Evolutionary conservation across 2,888 invertebrate genomes (phyloP).

Genomic region (Drosophila melanosoma): DNA sequence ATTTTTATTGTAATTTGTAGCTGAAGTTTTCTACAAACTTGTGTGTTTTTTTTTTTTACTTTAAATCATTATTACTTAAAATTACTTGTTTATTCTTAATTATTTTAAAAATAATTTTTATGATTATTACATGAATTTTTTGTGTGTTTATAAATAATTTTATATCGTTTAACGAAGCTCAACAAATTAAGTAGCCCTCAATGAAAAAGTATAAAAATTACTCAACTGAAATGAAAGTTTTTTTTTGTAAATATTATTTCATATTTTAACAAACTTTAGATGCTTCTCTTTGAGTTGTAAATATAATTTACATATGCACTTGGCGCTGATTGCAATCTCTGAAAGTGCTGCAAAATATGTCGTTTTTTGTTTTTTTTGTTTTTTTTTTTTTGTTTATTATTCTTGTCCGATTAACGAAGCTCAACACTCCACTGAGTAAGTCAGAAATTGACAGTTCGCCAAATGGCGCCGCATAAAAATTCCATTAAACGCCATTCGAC

Average conservation of each 20-base stretch:
- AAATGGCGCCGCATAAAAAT: slow-evolving; percentile 54
- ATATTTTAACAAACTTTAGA: neutral
- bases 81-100: neutral
- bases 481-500: slow-evolving; percentile 57
- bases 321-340: slow-evolving; percentile 34
- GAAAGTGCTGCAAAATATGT: slow-evolving; percentile 17
- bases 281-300: neutral
- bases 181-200: neutral
- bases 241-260: neutral
- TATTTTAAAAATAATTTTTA: no score
- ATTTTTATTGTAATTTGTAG: neutral
- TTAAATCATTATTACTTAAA: neutral
- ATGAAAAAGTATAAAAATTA: neutral
- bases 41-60: neutral
- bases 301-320: slow-evolving; percentile 12
- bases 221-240: neutral
- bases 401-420: slow-evolving; percentile 24
- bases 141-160: slow-evolving; percentile 12
- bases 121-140: neutral
- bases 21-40: neutral
- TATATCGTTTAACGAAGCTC: slow-evolving; percentile 10
- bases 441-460: slow-evolving; percentile 25
- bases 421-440: slow-evolving; percentile 9
- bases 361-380: neutral
- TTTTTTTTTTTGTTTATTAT: slow-evolving; percentile 20